phyloP scores from a whole-genome alignment of 2,113 vertebrate species.

The Ranitomeya variabilis region DNA sequence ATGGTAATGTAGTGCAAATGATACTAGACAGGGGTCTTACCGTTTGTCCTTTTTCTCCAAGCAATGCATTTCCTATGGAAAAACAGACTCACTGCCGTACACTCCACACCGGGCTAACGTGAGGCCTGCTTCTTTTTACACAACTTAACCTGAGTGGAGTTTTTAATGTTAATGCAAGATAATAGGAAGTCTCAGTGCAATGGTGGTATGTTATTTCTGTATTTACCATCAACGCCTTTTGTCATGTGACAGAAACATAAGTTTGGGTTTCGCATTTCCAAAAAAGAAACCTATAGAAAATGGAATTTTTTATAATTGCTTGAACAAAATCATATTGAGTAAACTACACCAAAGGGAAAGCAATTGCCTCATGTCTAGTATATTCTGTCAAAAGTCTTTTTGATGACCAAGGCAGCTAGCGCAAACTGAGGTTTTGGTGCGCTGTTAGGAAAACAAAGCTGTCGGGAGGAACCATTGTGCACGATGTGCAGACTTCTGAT shows the following conservation, averaged over 20 bases:
- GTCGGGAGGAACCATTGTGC: slow-evolving; percentile 28
- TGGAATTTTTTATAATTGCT: slow-evolving; percentile 23
- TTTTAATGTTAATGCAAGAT: slow-evolving; percentile 15
- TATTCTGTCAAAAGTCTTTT: slow-evolving; percentile 21
- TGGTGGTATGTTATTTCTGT: slow-evolving; percentile 23
- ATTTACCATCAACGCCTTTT: neutral
- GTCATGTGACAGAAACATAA: slow-evolving; percentile 7
- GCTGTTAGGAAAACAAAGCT: slow-evolving; percentile 36
- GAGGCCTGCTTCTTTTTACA: slow-evolving; percentile 40
- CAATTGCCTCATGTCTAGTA: slow-evolving; percentile 29
- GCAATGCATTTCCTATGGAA: slow-evolving; percentile 43
- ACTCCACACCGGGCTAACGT: slow-evolving; percentile 8
- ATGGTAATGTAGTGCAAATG: slow-evolving; percentile 57
- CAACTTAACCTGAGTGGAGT: neutral
- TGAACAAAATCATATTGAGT: neutral
- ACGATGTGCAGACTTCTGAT: slow-evolving; percentile 14
- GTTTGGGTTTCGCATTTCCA: neutral
- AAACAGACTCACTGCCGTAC: slow-evolving; percentile 46
- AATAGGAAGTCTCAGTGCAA: slow-evolving; percentile 41
- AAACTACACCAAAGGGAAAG: slow-evolving; percentile 20
- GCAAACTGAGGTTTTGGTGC: slow-evolving; percentile 2
- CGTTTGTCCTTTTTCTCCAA: slow-evolving; percentile 46
- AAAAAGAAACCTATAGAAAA: neutral
- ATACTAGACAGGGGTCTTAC: slow-evolving; percentile 52
- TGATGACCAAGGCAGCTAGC: slow-evolving; percentile 1